These are phyloP conservation scores for Darevskia mixta DNA, from an alignment of 2,797 vertebrate species.

Conservation along the genomic window DNA sequence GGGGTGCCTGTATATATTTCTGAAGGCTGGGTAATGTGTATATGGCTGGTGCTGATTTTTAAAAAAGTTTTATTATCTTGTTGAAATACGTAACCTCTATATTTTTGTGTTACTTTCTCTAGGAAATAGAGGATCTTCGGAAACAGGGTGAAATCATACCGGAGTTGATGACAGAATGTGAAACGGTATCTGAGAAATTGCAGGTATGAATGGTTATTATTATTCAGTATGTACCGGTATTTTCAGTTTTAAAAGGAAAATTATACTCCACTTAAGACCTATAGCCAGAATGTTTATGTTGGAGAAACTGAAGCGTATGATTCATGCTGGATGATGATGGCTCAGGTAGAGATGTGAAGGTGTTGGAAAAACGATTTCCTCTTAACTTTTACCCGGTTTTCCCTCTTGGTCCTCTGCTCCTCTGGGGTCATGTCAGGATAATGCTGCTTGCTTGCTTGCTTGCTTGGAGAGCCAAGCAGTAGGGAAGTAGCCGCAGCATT, in stretches of 20 bases:
- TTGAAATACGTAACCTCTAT: neutral
- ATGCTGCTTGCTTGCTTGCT: neutral
- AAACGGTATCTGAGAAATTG: constrained; percentile 88
- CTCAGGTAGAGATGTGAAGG: too few relatives aligned
- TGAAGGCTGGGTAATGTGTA: neutral
- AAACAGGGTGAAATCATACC: constrained; percentile 96
- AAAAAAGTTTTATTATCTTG: neutral
- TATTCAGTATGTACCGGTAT: neutral
- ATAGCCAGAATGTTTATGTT: neutral
- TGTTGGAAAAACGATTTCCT: too few relatives aligned
- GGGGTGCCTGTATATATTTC: neutral
- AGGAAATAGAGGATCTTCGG: constrained; percentile 95
- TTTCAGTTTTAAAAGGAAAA: neutral
- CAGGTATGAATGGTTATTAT: constrained; percentile 80
- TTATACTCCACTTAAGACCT: neutral
- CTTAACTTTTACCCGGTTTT: too few relatives aligned
- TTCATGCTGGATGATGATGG: neutral
- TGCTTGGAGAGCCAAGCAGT: neutral
- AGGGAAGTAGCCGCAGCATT: neutral
- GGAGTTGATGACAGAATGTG: constrained; percentile 94
- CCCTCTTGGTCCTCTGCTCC: too few relatives aligned
- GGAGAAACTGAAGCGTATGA: neutral
- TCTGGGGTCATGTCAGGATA: neutral
- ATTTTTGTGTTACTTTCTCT: constrained; percentile 55
- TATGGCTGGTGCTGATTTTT: constrained; percentile 28